Evolutionary conservation across 2,113 vertebrate genomes (phyloP).

Genomic region (Ctenomys sociabilis): DNA sequence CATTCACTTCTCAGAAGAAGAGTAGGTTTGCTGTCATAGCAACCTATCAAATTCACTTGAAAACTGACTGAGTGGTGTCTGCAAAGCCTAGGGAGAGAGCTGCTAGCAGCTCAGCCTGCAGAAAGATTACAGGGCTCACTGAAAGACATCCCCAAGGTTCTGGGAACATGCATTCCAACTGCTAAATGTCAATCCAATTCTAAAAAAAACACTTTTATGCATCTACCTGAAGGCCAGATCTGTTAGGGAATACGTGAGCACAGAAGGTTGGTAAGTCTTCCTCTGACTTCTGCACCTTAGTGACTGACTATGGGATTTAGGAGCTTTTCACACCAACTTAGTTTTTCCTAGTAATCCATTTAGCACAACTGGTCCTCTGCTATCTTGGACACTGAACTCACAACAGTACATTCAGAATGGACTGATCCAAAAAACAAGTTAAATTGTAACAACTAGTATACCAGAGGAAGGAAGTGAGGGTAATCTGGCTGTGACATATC

Average conservation of each 20-base stretch:
- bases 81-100: not conserved
- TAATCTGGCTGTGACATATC: not conserved
- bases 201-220: not conserved
- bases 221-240: not conserved
- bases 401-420: not conserved
- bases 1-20: slow-evolving; percentile 4
- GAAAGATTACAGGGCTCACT: not conserved
- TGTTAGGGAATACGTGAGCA: not conserved
- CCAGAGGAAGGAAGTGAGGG: not conserved
- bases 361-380: not conserved
- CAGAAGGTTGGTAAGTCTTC: not conserved
- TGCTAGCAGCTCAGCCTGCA: not conserved
- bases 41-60: slow-evolving; percentile 55
- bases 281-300: not conserved
- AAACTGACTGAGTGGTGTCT: slow-evolving; percentile 5
- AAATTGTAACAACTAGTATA: not conserved
- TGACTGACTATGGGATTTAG: not conserved
- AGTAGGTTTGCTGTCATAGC: slow-evolving; percentile 78
- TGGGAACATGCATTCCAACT: not conserved
- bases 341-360: not conserved
- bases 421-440: not conserved
- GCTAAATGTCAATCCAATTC: not conserved
- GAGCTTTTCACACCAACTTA: not conserved
- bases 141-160: not conserved
- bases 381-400: slow-evolving; percentile 16